phyloP scores from a whole-genome alignment of 2,113 vertebrate species.

The Bufo gargarizans region DNA sequence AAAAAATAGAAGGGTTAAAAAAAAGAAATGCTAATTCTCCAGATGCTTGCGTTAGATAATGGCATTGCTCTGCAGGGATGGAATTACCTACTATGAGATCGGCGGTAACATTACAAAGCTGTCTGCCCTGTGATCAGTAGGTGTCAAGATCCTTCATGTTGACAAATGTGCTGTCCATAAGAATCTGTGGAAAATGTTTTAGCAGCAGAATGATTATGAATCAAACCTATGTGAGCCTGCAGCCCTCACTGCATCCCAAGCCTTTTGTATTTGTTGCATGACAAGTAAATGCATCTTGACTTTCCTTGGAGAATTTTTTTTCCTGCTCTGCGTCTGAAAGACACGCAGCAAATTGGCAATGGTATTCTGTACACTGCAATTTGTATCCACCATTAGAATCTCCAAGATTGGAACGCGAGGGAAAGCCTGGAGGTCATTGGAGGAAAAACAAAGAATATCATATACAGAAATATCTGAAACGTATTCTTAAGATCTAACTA shows the following conservation, averaged over 20 bases:
- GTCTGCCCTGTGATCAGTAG: conserved; percentile 97
- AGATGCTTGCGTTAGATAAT: conserved; percentile 72
- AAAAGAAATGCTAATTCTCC: conserved; percentile 64
- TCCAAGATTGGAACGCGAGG: conserved; percentile 75
- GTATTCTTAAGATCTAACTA: too few relatives aligned
- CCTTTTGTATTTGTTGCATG: conserved; percentile 79
- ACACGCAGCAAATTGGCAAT: conserved; percentile 93
- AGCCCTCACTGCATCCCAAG: conserved; percentile 73
- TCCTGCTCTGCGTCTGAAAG: conserved; percentile 78
- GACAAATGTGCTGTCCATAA: conserved; percentile 99
- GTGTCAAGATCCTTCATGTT: conserved; percentile 98
- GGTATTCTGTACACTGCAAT: conserved; percentile 81
- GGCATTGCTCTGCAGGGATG: conserved; percentile 72
- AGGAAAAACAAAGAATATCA: conserved; percentile 63
- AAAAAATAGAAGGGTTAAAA: conserved; percentile 59
- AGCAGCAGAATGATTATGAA: conserved; percentile 99
- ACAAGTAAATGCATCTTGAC: conserved; percentile 88
- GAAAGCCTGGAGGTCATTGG: conserved; percentile 69
- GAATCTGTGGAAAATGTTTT: conserved; percentile 98
- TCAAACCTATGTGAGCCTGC: conserved; percentile 86
- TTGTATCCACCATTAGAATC: conserved; percentile 78
- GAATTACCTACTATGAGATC: conserved; percentile 75
- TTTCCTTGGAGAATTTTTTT: conserved; percentile 79
- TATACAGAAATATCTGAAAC: conserved; percentile 60
- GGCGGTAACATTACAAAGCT: conserved; percentile 80